Conservation (phyloP, 2,888 invertebrate genomes). For the Polietes domitor region DNA sequence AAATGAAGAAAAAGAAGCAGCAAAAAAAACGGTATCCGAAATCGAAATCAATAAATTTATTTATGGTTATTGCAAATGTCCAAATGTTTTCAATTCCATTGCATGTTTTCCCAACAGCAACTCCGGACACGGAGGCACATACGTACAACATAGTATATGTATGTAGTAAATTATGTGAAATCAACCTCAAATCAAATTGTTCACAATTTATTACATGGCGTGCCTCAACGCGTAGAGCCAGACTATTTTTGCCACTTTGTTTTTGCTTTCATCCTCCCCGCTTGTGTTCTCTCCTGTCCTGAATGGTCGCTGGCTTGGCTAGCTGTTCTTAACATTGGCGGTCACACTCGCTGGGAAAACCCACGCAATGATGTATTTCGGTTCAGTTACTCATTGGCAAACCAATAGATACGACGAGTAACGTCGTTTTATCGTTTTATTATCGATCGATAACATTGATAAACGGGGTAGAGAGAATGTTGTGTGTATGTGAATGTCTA, state of each 20-base stretch:
- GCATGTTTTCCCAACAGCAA: background rate
- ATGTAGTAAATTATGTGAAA: background rate
- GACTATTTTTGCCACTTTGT: conserved; percentile 14
- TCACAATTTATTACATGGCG: conserved; percentile 24
- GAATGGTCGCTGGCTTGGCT: background rate
- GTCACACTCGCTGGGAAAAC: background rate
- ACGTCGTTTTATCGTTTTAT: conserved; percentile 31
- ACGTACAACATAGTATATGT: background rate
- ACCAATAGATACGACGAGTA: conserved; percentile 52
- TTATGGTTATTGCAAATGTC: conserved; percentile 38
- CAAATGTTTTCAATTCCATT: conserved; percentile 37
- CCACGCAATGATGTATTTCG: conserved; percentile 22
- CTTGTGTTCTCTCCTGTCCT: background rate
- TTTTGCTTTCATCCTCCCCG: background rate
- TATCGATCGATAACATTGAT: conserved; percentile 55
- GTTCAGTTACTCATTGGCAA: conserved; percentile 25
- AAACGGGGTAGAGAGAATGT: background rate
- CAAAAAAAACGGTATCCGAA: background rate
- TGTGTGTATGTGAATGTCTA: too few relatives aligned
- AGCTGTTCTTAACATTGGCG: background rate
- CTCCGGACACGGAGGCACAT: background rate
- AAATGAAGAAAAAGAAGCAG: background rate
- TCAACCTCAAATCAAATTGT: conserved; percentile 35
- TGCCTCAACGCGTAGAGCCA: background rate
- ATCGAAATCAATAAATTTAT: conserved; percentile 27